These are phyloP conservation scores for Augochlorella aurata DNA, from an alignment of 2,888 invertebrate genomes.

Conservation along the genomic window DNA sequence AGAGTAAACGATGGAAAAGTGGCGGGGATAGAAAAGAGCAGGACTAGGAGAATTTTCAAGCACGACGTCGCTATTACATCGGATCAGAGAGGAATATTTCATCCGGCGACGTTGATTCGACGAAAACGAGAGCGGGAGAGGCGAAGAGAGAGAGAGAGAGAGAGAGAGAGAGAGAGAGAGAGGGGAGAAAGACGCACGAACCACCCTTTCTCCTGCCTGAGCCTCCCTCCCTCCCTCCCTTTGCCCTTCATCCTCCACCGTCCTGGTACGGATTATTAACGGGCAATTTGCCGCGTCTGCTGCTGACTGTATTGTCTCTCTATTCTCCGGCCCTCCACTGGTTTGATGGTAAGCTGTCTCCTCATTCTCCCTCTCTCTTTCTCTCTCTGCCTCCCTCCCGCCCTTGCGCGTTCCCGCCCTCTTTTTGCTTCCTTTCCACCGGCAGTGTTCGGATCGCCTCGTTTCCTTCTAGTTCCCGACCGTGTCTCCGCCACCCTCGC, in stretches of 20 bases:
- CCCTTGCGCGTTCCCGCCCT: constrained; percentile 27
- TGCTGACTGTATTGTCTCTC: constrained; percentile 80
- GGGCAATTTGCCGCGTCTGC: constrained; percentile 81
- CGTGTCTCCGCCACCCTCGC: constrained; percentile 28
- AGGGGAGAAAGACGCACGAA: constrained; percentile 37
- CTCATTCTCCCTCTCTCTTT: constrained; percentile 46
- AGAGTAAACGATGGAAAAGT: constrained; percentile 31
- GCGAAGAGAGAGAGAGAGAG: constrained; percentile 24
- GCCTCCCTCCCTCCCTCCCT: constrained; percentile 30
- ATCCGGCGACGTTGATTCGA: constrained; percentile 68
- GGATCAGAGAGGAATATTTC: constrained; percentile 81
- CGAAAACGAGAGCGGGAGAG: constrained; percentile 61
- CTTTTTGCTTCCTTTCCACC: neutral
- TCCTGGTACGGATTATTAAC: constrained; percentile 79
- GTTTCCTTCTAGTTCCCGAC: constrained; percentile 30
- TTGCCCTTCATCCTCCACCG: constrained; percentile 54
- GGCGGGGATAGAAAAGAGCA: constrained; percentile 46
- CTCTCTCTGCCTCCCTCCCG: constrained; percentile 39
- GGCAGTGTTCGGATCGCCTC: constrained; percentile 32
- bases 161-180: constrained; percentile 1
- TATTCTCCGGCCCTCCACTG: constrained; percentile 64
- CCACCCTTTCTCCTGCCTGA: constrained; percentile 19
- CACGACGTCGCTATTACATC: constrained; percentile 79
- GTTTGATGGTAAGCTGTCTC: constrained; percentile 52
- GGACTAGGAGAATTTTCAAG: constrained; percentile 73